These are phyloP conservation scores for Artemisiospiza belli DNA, from an alignment of 2,113 vertebrate genomes.

Conservation along the genomic window DNA sequence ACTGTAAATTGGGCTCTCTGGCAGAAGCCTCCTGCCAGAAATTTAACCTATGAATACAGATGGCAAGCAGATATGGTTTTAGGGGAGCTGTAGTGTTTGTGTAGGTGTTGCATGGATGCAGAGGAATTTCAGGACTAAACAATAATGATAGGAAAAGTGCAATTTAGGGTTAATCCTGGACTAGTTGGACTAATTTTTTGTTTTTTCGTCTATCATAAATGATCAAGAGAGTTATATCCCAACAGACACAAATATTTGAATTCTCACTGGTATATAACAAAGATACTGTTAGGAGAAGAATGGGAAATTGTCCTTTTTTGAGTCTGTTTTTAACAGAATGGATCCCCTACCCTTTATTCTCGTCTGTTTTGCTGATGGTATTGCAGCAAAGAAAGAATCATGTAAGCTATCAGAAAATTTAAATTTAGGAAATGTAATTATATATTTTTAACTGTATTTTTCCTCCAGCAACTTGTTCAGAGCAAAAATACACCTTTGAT, in stretches of 20 bases:
- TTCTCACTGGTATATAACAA: neutral
- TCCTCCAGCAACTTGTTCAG: neutral
- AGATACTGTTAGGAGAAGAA: neutral
- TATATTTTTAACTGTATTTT: neutral
- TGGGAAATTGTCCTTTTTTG: neutral
- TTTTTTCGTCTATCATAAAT: neutral
- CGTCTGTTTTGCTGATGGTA: neutral
- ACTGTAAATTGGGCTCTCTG: neutral
- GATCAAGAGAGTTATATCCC: neutral
- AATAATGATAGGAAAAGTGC: neutral
- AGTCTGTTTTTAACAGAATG: neutral
- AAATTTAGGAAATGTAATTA: neutral
- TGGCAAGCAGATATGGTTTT: neutral
- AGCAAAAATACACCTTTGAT: neutral
- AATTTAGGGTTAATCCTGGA: neutral
- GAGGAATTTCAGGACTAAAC: neutral
- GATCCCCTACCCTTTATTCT: neutral
- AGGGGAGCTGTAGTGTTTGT: neutral
- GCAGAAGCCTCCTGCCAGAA: neutral
- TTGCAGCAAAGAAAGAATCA: neutral
- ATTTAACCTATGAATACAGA: neutral
- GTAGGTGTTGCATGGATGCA: neutral
- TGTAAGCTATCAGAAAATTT: neutral
- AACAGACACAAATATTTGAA: neutral
- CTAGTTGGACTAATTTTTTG: neutral